These are phyloP conservation scores for Aix galericulata DNA, from an alignment of 2,113 vertebrate genomes.

Conservation along the genomic window DNA sequence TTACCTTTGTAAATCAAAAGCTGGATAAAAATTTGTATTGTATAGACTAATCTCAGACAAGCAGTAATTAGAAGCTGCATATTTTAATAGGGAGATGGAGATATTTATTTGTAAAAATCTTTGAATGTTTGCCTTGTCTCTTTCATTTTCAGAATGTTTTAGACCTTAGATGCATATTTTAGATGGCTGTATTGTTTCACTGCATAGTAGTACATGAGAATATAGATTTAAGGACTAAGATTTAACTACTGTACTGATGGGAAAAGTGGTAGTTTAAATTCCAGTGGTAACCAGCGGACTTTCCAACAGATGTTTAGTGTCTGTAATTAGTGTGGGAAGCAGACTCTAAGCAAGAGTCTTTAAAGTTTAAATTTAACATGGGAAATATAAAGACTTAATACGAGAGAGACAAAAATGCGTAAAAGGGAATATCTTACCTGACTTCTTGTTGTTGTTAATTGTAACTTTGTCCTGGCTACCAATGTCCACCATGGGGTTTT, in stretches of 20 bases:
- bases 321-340: constrained; percentile 62
- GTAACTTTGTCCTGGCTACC: not conserved
- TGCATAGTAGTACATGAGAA: constrained; percentile 1
- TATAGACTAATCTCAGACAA: not conserved
- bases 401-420: not conserved
- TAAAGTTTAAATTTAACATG: constrained; percentile 56
- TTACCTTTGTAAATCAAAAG: not conserved
- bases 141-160: not conserved
- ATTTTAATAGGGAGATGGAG: not conserved
- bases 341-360: constrained; percentile 15
- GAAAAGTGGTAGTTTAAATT: constrained; percentile 46
- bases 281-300: constrained; percentile 38
- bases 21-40: not conserved
- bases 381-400: constrained; percentile 24
- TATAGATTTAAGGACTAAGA: not conserved
- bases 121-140: constrained; percentile 1
- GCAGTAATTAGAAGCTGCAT: not conserved
- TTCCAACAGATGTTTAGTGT: constrained; percentile 23
- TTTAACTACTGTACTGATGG: constrained; percentile 3
- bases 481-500: not conserved
- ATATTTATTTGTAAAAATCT: constrained; percentile 24
- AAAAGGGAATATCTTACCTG: not conserved
- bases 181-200: not conserved
- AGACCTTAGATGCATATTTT: not conserved
- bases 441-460: not conserved